Evolutionary conservation across 2,113 vertebrate species (phyloP).

Genomic region (Ondatra zibethicus): DNA sequence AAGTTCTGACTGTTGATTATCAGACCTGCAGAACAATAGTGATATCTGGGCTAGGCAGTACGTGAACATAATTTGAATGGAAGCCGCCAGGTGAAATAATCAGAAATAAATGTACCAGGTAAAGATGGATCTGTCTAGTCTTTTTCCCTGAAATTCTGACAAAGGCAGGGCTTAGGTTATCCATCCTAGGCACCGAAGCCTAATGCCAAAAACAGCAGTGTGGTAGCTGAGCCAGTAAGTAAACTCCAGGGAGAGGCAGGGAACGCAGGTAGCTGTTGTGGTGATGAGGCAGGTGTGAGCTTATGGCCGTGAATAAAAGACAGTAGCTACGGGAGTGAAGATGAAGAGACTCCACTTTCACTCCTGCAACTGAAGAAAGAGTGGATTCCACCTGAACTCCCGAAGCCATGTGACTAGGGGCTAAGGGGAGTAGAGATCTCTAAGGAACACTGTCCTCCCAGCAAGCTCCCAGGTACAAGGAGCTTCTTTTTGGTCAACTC

Average conservation of each 20-base stretch:
- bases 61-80: background rate
- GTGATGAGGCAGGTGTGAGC: background rate
- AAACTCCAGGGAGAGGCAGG: background rate
- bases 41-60: background rate
- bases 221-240: background rate
- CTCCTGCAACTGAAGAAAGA: background rate
- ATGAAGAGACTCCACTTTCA: background rate
- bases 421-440: background rate
- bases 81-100: background rate
- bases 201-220: background rate
- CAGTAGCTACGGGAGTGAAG: background rate
- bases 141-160: conserved; percentile 40
- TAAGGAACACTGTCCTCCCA: background rate
- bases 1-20: background rate
- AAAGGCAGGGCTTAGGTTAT: background rate
- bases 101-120: background rate
- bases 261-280: background rate
- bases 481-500: background rate
- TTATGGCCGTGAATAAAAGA: background rate
- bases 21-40: background rate
- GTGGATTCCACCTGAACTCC: background rate
- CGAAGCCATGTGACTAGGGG: background rate
- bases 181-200: background rate
- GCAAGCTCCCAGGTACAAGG: background rate
- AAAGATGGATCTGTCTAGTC: background rate